Conservation (phyloP, 2,113 vertebrate genomes). For the Odocoileus virginianus region DNA sequence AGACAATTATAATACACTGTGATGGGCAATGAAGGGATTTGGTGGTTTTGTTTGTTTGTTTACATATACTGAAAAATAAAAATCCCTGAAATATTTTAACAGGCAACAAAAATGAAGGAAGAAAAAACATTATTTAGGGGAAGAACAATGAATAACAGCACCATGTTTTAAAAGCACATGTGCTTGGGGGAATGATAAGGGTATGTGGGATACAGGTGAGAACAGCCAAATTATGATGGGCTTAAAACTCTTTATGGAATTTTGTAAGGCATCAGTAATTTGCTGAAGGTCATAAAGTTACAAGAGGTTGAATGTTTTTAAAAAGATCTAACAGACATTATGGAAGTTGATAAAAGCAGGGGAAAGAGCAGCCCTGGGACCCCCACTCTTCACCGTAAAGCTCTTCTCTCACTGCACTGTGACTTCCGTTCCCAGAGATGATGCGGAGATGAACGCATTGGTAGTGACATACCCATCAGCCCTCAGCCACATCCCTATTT, state of each 20-base stretch:
- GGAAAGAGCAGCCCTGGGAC: background rate
- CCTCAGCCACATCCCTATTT: conserved; percentile 44
- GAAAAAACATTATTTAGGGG: background rate
- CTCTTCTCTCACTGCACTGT: background rate
- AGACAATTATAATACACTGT: background rate
- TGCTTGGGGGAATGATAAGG: background rate
- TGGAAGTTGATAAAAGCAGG: background rate
- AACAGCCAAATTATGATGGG: background rate
- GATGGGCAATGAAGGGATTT: background rate
- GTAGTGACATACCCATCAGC: conserved; percentile 21
- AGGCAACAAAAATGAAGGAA: background rate
- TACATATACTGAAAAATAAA: background rate
- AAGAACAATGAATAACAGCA: background rate
- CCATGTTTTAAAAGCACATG: background rate
- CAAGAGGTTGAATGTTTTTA: background rate
- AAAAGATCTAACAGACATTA: background rate
- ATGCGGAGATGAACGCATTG: background rate
- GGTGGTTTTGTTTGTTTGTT: background rate
- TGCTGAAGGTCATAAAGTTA: background rate
- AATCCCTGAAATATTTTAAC: background rate
- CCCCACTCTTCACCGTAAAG: background rate
- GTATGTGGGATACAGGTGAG: background rate
- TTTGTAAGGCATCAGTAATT: background rate
- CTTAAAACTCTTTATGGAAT: background rate
- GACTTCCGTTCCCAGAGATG: background rate